Evolutionary conservation across 2,797 vertebrate genomes (phyloP).

Genomic region (Loris lydekkerianus): DNA sequence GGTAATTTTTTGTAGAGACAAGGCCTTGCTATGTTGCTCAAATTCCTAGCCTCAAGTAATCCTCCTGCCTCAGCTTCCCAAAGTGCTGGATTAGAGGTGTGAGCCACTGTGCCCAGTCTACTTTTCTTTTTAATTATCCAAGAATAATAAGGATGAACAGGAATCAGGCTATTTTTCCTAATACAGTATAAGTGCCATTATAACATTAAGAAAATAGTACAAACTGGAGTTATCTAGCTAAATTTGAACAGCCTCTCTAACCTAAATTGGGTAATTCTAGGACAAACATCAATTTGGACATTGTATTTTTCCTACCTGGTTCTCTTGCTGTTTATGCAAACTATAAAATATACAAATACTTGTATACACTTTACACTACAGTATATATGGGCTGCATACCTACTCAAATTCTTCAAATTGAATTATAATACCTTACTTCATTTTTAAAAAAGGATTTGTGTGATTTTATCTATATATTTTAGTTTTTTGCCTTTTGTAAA

Average conservation of each 20-base stretch:
- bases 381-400: neutral
- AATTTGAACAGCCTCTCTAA: constrained; percentile 48
- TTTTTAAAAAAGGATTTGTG: constrained; percentile 28
- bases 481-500: too few species aligned
- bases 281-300: constrained; percentile 35
- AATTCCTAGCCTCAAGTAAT: neutral
- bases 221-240: constrained; percentile 55
- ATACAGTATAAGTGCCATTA: neutral
- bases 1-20: neutral
- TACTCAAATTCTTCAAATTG: constrained; percentile 48
- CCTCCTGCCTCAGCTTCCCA: too few species aligned
- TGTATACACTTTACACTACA: neutral
- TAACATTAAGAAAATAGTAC: neutral
- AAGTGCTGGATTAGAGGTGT: too few species aligned
- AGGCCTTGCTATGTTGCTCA: neutral
- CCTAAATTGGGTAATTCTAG: constrained; percentile 18
- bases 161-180: constrained; percentile 45
- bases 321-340: constrained; percentile 12
- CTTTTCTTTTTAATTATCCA: constrained; percentile 7
- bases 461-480: constrained; percentile 33
- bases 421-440: constrained; percentile 44
- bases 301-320: constrained; percentile 48
- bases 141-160: constrained; percentile 26
- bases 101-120: neutral
- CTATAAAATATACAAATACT: constrained; percentile 54